Evolutionary conservation across 2,797 vertebrate genomes (phyloP).

Genomic region (Pelochelys cantorii): DNA sequence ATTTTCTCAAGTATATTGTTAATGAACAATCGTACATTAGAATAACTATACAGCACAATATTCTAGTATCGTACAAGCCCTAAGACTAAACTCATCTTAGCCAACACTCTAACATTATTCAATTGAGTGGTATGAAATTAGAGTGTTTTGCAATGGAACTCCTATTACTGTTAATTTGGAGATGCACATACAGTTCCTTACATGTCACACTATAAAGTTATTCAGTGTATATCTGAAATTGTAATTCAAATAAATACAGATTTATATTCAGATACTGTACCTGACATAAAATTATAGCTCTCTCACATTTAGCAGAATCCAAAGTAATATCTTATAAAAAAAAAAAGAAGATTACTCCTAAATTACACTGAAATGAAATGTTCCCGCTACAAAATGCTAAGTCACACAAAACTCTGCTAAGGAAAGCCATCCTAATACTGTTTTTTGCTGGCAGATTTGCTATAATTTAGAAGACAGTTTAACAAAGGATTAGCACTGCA

Average conservation of each 20-base stretch:
- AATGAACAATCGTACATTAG: not conserved
- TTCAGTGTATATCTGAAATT: not conserved
- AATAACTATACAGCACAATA: not conserved
- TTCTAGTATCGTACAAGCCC: not conserved
- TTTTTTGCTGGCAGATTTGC: conserved; percentile 29
- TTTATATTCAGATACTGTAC: not conserved
- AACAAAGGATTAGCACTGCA: conserved; percentile 40
- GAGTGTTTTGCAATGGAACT: not conserved
- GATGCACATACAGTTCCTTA: not conserved
- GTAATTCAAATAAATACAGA: not conserved
- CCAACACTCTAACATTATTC: not conserved
- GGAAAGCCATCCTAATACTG: not conserved
- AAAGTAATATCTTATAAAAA: not conserved
- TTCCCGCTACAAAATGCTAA: not conserved
- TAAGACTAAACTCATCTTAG: not conserved
- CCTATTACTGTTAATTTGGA: not conserved
- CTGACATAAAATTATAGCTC: not conserved
- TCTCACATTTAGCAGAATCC: not conserved
- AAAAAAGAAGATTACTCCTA: not conserved
- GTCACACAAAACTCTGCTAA: not conserved
- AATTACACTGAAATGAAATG: accelerated
- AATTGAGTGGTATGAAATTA: not conserved
- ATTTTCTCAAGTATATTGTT: accelerated
- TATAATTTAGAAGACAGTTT: not conserved
- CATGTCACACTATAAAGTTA: no score